These are phyloP conservation scores for Antheraea mylitta DNA, from an alignment of 1,140 invertebrate species.

Conservation along the genomic window DNA sequence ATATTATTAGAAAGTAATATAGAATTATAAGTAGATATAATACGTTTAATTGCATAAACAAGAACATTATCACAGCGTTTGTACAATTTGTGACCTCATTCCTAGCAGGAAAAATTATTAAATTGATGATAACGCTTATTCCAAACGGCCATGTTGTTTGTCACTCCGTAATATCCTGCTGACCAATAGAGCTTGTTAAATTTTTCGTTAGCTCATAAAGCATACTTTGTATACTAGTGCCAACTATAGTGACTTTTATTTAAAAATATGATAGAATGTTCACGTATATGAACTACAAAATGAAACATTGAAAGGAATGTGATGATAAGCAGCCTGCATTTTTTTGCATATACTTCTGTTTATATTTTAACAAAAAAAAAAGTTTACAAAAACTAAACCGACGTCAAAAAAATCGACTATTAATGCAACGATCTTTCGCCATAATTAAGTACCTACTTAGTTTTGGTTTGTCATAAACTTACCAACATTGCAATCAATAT, in stretches of 20 bases:
- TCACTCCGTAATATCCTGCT: slow-evolving; percentile 21
- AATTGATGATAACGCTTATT: slow-evolving; percentile 64
- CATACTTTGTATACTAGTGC: neutral
- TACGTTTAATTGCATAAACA: slow-evolving; percentile 19
- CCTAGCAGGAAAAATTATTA: slow-evolving; percentile 70
- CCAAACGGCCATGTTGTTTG: slow-evolving; percentile 45
- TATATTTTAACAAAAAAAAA: too few species aligned
- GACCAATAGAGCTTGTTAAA: slow-evolving; percentile 1
- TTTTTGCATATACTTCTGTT: too few species aligned
- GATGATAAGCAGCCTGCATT: too few species aligned
- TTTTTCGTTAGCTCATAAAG: neutral
- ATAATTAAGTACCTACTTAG: too few species aligned
- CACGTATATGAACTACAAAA: too few species aligned
- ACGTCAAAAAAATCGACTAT: too few species aligned
- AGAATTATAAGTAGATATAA: neutral
- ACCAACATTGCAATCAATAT: too few species aligned
- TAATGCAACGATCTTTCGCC: too few species aligned
- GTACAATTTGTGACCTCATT: slow-evolving; percentile 74
- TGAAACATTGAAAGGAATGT: too few species aligned
- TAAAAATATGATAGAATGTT: neutral
- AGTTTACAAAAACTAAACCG: too few species aligned
- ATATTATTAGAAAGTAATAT: too few species aligned
- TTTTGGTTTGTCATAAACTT: too few species aligned
- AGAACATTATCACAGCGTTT: slow-evolving; percentile 33
- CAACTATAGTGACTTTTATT: neutral